Conservation (phyloP, 2,113 vertebrate species). For the Catharus bicknelli region DNA sequence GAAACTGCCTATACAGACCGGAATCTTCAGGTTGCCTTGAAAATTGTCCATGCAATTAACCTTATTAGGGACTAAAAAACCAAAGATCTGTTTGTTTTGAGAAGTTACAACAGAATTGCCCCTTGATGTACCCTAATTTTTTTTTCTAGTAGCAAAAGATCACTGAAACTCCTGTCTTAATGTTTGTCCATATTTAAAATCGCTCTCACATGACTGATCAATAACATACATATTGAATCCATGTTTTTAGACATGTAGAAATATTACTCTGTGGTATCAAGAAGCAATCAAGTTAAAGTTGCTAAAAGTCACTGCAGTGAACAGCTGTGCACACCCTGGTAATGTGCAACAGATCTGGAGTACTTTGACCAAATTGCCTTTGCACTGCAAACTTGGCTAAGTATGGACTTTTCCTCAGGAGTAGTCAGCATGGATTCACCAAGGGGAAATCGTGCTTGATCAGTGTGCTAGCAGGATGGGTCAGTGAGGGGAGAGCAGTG, state of each 20-base stretch:
- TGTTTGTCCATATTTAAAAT: not conserved
- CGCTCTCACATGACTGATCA: not conserved
- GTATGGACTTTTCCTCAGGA: not conserved
- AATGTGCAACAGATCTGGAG: not conserved
- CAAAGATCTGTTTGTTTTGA: not conserved
- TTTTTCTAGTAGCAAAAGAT: not conserved
- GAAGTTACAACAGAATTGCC: not conserved
- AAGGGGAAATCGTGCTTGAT: not conserved
- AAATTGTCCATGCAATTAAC: not conserved
- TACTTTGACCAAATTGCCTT: not conserved
- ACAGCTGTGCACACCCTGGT: not conserved
- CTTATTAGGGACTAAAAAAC: not conserved
- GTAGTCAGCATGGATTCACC: not conserved
- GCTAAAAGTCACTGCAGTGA: not conserved
- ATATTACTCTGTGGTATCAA: not conserved
- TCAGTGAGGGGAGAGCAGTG: accelerated
- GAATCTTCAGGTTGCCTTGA: not conserved
- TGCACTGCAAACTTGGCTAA: not conserved
- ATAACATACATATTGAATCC: not conserved
- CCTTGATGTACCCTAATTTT: not conserved
- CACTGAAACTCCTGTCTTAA: not conserved
- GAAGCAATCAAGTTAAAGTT: not conserved
- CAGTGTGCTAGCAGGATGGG: not conserved
- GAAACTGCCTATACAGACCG: not conserved
- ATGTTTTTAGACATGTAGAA: not conserved